Conservation (phyloP, 1,140 invertebrate genomes). For the Microplitis mediator region DNA sequence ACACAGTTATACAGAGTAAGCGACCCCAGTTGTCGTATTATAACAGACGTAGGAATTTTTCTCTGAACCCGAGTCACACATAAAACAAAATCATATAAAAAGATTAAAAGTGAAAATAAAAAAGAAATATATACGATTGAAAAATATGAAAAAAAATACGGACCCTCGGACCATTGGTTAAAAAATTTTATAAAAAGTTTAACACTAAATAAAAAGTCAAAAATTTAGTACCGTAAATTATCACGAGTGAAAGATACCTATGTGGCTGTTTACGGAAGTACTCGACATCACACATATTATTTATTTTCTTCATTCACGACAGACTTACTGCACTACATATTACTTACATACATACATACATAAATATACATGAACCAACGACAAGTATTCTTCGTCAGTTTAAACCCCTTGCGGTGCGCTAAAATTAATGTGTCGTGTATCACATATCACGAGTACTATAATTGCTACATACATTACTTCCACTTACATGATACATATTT, state of each 20-base stretch:
- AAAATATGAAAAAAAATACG: not conserved
- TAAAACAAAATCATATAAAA: not conserved
- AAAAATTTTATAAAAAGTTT: conserved; percentile 35
- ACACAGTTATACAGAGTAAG: not conserved
- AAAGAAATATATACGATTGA: not conserved
- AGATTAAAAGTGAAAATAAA: not conserved
- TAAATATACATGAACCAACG: not conserved
- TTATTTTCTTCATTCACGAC: not conserved
- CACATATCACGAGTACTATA: conserved; percentile 10
- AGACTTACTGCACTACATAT: conserved; percentile 1
- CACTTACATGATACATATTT: not conserved
- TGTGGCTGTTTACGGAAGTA: conserved; percentile 32
- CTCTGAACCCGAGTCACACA: conserved; percentile 1
- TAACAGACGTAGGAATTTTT: conserved; percentile 28
- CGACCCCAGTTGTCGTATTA: conserved; percentile 11
- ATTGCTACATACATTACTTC: not conserved
- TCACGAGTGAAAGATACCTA: conserved; percentile 15
- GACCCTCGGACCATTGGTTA: not conserved
- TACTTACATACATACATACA: not conserved
- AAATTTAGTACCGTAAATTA: conserved; percentile 44
- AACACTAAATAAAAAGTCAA: conserved; percentile 42
- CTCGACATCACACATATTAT: not conserved
- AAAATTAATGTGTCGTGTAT: conserved; percentile 43
- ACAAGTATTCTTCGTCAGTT: conserved; percentile 13
- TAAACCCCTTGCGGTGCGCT: conserved; percentile 32